Evolutionary conservation across 2,888 invertebrate species (phyloP).

Genomic region (Leptarthrus brevirostris): DNA sequence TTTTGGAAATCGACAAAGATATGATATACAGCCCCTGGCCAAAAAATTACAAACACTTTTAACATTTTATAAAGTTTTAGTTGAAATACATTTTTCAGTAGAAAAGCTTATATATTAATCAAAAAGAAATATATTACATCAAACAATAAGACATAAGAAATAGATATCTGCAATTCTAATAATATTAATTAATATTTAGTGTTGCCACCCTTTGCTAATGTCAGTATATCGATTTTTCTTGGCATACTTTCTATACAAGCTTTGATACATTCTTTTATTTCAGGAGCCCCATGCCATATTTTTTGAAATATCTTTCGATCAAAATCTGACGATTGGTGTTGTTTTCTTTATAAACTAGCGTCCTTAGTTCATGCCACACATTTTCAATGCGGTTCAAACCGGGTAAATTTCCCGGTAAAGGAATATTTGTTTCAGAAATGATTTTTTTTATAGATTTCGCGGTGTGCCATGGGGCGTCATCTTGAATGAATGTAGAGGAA

Average conservation of each 20-base stretch:
- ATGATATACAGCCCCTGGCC: too few relatives aligned
- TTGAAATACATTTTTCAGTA: neutral
- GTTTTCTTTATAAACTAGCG: too few relatives aligned
- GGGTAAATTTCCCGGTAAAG: too few relatives aligned
- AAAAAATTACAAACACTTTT: too few relatives aligned
- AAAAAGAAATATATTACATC: neutral
- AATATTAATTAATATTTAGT: conserved; percentile 2
- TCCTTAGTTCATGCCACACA: too few relatives aligned
- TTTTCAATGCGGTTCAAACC: too few relatives aligned
- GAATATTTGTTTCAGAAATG: neutral
- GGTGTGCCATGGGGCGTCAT: conserved; percentile 1
- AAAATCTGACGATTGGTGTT: too few relatives aligned
- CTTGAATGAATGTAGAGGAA: neutral
- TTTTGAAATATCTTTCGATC: too few relatives aligned
- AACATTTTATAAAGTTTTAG: neutral
- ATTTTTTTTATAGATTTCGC: neutral
- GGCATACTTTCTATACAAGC: conserved; percentile 14
- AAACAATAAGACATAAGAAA: neutral
- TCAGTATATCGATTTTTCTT: neutral
- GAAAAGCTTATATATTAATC: too few relatives aligned
- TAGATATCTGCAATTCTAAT: neutral
- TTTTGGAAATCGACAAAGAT: too few relatives aligned
- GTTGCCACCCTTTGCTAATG: conserved; percentile 1
- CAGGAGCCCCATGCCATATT: neutral
- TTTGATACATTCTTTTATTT: neutral